phyloP scores from a whole-genome alignment of 2,888 invertebrate species.

The Bedellia somnulentella region DNA sequence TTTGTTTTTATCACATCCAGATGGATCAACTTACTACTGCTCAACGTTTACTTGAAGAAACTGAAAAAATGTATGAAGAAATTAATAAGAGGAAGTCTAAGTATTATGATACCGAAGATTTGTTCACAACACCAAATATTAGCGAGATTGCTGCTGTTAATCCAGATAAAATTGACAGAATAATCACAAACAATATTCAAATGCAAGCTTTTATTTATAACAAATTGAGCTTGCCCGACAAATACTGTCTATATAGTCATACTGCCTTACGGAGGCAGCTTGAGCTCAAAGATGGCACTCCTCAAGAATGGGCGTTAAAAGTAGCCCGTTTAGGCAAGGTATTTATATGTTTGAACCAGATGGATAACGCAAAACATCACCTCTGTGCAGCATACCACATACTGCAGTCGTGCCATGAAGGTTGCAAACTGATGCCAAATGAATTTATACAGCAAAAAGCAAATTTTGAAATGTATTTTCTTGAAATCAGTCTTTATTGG shows the following conservation, averaged over 20 bases:
- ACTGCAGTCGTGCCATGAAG: conserved; percentile 55
- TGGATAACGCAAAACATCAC: conserved; percentile 64
- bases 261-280: conserved; percentile 57
- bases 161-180: conserved; percentile 55
- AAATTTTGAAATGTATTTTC: conserved; percentile 40
- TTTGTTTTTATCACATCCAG: conserved; percentile 59
- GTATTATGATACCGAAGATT: conserved; percentile 53
- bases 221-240: conserved; percentile 50
- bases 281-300: conserved; percentile 58
- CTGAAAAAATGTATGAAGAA: conserved; percentile 42
- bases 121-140: conserved; percentile 39
- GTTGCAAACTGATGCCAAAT: conserved; percentile 44
- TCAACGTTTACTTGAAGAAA: conserved; percentile 47
- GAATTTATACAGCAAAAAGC: conserved; percentile 39
- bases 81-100: conserved; percentile 27
- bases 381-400: conserved; percentile 64
- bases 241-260: conserved; percentile 58
- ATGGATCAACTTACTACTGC: conserved; percentile 45
- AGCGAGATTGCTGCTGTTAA: conserved; percentile 29
- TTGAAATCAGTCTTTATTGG: conserved; percentile 62
- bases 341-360: conserved; percentile 41
- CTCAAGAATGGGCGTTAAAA: conserved; percentile 59
- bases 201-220: conserved; percentile 65
- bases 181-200: conserved; percentile 64
- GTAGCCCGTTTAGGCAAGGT: conserved; percentile 56